These are phyloP conservation scores for Corydoras maculifer DNA, from an alignment of 2,113 vertebrate genomes.

Conservation along the genomic window DNA sequence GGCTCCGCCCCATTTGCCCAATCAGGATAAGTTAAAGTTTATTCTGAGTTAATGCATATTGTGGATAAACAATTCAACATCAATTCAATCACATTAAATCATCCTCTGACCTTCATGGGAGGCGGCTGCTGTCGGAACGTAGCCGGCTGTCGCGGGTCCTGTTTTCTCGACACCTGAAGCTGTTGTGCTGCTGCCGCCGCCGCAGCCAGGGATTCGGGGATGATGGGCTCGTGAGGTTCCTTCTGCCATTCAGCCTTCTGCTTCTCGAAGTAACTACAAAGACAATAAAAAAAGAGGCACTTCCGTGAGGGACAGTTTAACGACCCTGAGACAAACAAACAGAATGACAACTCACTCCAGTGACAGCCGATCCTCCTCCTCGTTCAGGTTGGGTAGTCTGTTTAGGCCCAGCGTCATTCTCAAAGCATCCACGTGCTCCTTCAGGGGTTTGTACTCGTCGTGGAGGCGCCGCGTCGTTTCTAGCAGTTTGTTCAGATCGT, in stretches of 20 bases:
- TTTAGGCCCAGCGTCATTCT: constrained; percentile 92
- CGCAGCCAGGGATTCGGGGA: constrained; percentile 95
- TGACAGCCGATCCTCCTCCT: constrained; percentile 96
- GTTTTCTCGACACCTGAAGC: constrained; percentile 94
- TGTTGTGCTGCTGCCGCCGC: constrained; percentile 95
- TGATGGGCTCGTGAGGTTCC: constrained; percentile 89
- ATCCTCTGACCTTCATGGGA: constrained; percentile 78
- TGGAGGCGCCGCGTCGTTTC: constrained; percentile 92
- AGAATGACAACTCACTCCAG: constrained; percentile 78
- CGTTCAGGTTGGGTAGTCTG: constrained; percentile 89
- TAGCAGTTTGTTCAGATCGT: constrained; percentile 90
- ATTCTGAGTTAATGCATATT: background rate
- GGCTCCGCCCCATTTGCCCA: too few relatives aligned
- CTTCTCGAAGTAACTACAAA: constrained; percentile 85
- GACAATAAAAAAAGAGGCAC: background rate
- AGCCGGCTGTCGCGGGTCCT: constrained; percentile 90
- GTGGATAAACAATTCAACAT: background rate
- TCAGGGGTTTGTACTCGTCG: constrained; percentile 95
- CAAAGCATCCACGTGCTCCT: constrained; percentile 92
- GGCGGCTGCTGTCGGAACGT: constrained; percentile 97
- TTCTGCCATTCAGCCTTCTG: constrained; percentile 99
- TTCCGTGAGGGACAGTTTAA: too few relatives aligned
- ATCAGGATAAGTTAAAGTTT: background rate
- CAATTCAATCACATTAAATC: background rate
- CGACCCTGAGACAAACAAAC: too few relatives aligned